A percentile compares a stretch with the other conserved stretches of the same genome.
Evolutionary conservation across 2,797 vertebrate species (phyloP).

Genomic region (Pseudochromis fuscus): DNA sequence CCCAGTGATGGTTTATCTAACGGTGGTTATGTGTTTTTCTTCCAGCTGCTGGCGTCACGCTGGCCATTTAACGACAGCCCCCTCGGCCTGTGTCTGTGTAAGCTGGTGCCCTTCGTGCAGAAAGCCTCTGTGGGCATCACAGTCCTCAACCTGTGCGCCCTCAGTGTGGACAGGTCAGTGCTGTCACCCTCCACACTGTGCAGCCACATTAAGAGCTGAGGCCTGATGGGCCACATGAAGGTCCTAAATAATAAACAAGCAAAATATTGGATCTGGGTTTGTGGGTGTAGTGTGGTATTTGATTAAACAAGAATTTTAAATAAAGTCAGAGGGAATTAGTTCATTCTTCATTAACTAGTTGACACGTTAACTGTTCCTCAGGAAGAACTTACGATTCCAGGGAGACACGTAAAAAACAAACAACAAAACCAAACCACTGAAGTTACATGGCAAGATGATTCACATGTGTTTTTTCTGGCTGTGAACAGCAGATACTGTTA

Average conservation of each 20-base stretch:
- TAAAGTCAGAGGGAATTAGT: neutral
- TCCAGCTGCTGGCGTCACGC: slow-evolving; percentile 88
- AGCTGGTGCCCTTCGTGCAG: slow-evolving; percentile 95
- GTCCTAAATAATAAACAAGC: too few species aligned
- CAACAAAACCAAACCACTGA: too few species aligned
- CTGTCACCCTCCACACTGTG: neutral
- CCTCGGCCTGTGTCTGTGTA: slow-evolving; percentile 91
- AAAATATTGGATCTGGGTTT: too few species aligned
- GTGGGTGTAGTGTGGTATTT: too few species aligned
- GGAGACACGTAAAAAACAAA: neutral
- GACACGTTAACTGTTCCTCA: neutral
- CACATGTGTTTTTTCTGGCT: neutral
- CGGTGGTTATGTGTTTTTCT: slow-evolving; percentile 7
- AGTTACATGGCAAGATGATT: neutral
- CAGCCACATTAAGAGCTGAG: neutral
- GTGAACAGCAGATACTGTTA: neutral
- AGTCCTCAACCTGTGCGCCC: slow-evolving; percentile 95
- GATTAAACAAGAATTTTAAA: neutral
- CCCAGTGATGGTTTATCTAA: neutral
- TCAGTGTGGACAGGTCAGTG: slow-evolving; percentile 97
- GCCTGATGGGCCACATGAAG: neutral
- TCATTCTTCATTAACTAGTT: neutral
- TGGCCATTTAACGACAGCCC: slow-evolving; percentile 88
- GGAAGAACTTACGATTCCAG: neutral
- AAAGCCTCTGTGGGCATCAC: slow-evolving; percentile 99